Evolutionary conservation across 2,113 vertebrate genomes (phyloP), one percentile per base, ranked within the genome.

Genomic region (Gracilinanus agilis): DNA sequence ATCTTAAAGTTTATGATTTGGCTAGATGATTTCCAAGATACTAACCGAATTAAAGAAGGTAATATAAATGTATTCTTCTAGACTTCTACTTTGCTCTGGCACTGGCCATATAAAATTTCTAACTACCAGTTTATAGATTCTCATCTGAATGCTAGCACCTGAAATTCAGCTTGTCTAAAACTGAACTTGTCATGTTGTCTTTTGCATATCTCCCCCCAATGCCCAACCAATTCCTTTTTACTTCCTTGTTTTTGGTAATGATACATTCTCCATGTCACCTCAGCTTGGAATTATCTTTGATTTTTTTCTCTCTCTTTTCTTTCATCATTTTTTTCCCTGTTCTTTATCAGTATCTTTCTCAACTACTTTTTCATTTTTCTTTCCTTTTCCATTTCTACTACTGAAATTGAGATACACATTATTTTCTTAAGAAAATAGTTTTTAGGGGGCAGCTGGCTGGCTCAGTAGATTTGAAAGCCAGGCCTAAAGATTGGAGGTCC

Each of bases 281-380:
- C 88, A 27, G 11, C 1, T 44, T 95, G 29, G 44, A 89, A 61
- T 34, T 6, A 88, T 95, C 8, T 54, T 94, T 94, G 53, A 93
- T 27, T 27, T 91, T 58, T 94, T 67, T 19, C n/a, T 67, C 90
- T 54, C 23, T 88, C 25, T 88, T 92, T 93, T 40, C 40, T 91
- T 44, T 91, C 7, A 2, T 88, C 12, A 54, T 11, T 92, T 92
- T 91, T 90, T n/a, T 24, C 44, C 93, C 83, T 95, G 53, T 96
- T 95, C 53, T 97, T 94, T 54, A 54, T 40, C 49, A 90, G 2
- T 61, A 23, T 56, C 29, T 61, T 40, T 91, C 91, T 23, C 8
- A 40, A 75, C 44, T 91, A 13, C 93, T 93, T 56, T 40, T 91
- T 96, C 1, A 49, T 61, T 93, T 94, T 94, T 19, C 88, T 4